phyloP scores from a whole-genome alignment of 2,113 vertebrate species.

The Cryptotis parvus region DNA sequence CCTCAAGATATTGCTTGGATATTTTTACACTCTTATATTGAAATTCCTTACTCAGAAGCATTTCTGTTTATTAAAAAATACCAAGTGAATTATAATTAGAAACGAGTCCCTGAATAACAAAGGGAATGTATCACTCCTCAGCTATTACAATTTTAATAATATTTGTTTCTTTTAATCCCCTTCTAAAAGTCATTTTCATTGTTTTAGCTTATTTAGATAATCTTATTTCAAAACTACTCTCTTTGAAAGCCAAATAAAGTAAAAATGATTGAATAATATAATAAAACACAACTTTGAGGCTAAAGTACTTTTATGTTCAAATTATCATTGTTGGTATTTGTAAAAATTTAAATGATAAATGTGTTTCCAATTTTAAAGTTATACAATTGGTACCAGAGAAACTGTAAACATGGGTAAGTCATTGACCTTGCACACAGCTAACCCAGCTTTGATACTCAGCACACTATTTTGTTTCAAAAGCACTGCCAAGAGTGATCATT shows the following conservation, averaged over 20 bases:
- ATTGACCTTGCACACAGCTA: too few relatives aligned
- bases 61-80: slow-evolving; percentile 31
- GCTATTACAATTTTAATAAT: slow-evolving; percentile 39
- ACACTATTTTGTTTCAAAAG: too few relatives aligned
- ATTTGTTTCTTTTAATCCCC: slow-evolving; percentile 42
- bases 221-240: neutral
- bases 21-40: slow-evolving; percentile 12
- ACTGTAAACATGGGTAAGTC: too few relatives aligned
- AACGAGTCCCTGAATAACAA: slow-evolving; percentile 7
- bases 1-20: slow-evolving; percentile 17
- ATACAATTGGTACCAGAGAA: neutral
- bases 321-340: neutral
- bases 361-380: neutral
- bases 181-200: slow-evolving; percentile 52
- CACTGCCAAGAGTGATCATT: too few relatives aligned
- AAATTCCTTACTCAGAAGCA: slow-evolving; percentile 3
- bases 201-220: slow-evolving; percentile 35
- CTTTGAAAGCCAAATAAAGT: neutral
- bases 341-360: slow-evolving; percentile 32
- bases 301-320: slow-evolving; percentile 46
- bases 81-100: neutral
- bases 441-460: too few relatives aligned
- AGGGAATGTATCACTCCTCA: neutral
- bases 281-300: slow-evolving; percentile 24
- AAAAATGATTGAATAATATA: slow-evolving; percentile 27